Conservation (phyloP, 1,140 invertebrate genomes). For the Lerema accius region DNA sequence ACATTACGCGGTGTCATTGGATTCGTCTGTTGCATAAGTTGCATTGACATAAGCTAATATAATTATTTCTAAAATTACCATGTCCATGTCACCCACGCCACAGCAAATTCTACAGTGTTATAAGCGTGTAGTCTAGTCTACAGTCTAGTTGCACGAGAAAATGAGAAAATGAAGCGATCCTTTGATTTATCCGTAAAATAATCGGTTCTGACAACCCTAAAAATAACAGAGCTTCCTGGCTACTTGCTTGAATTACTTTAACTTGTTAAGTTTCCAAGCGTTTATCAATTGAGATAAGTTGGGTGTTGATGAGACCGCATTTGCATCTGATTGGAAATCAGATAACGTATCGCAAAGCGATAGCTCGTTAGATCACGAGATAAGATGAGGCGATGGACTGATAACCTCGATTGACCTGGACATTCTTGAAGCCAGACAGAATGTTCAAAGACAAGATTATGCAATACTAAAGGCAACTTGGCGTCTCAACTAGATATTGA, state of each 20-base stretch:
- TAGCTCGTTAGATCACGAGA: constrained; percentile 25
- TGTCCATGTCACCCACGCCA: too few species aligned
- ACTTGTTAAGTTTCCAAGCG: neutral
- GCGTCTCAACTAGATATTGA: too few species aligned
- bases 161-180: too few species aligned
- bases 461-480: too few species aligned
- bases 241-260: neutral
- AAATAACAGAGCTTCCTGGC: neutral
- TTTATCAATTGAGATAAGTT: constrained; percentile 15
- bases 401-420: constrained; percentile 22
- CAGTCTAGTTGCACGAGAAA: too few species aligned
- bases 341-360: constrained; percentile 30
- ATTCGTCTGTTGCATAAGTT: too few species aligned
- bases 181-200: too few species aligned
- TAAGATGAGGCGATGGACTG: constrained; percentile 14
- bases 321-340: constrained; percentile 24
- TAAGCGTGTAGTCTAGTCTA: too few species aligned
- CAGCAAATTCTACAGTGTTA: too few species aligned
- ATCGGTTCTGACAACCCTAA: neutral
- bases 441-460: neutral
- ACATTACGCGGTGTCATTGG: too few species aligned
- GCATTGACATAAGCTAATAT: too few species aligned
- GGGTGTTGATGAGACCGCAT: constrained; percentile 24
- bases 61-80: too few species aligned
- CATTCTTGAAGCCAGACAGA: constrained; percentile 1